Evolutionary conservation across 2,797 vertebrate genomes (phyloP).

Genomic region (Morus bassanus): DNA sequence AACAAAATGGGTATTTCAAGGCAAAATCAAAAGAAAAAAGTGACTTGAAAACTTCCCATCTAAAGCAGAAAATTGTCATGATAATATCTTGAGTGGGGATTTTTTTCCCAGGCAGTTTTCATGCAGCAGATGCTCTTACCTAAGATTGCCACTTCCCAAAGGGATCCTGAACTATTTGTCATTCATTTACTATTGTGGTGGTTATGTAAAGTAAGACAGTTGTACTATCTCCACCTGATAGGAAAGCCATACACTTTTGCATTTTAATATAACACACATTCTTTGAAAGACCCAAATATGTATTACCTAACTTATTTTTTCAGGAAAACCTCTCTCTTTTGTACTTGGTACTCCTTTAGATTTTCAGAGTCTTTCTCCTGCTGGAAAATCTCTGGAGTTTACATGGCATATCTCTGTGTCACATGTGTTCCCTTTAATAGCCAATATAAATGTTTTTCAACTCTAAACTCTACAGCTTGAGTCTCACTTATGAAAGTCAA

Average conservation of each 20-base stretch:
- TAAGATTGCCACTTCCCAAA: background rate
- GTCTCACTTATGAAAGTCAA: background rate
- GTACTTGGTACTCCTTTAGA: background rate
- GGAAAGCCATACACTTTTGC: background rate
- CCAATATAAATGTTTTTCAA: slow-evolving; percentile 56
- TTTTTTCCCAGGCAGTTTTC: background rate
- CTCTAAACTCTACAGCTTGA: slow-evolving; percentile 1
- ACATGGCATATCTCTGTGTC: slow-evolving; percentile 4
- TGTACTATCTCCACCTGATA: background rate
- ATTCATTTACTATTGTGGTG: background rate
- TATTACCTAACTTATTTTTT: background rate
- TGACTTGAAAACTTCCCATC: background rate
- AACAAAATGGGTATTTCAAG: background rate
- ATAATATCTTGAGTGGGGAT: background rate
- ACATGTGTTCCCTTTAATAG: slow-evolving; percentile 22
- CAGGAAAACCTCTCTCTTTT: background rate
- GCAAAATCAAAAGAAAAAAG: background rate
- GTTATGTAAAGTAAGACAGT: background rate
- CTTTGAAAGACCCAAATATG: background rate
- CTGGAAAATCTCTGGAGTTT: slow-evolving; percentile 35
- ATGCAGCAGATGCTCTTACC: background rate
- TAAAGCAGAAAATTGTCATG: background rate
- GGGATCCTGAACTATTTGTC: background rate
- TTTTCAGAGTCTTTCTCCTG: background rate
- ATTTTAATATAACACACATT: background rate